Percentiles rank a stretch among this genome's conserved stretches.
Conservation (phyloP, 2,888 invertebrate genomes). For the Hirtodrosophila alboralis region DNA sequence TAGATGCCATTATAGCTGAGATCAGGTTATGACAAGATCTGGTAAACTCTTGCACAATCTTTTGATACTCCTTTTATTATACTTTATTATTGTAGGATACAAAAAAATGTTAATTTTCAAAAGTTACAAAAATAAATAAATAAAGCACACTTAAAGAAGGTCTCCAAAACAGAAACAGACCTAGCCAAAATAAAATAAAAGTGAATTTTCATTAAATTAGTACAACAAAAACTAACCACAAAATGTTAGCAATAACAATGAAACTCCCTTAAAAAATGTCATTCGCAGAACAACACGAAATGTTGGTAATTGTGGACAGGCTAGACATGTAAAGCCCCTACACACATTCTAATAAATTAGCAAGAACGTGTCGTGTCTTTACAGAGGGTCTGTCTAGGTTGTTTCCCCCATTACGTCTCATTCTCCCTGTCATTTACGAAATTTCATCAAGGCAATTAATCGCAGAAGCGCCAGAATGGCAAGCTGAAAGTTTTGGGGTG, state of each 20-base stretch:
- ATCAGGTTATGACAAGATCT: no score
- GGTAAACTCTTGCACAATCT: not conserved
- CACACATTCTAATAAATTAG: slow-evolving; percentile 63
- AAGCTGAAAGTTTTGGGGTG: slow-evolving; percentile 27
- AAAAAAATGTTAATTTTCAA: slow-evolving; percentile 8
- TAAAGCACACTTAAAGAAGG: slow-evolving; percentile 14
- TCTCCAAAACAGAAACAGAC: not conserved
- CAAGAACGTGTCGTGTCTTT: slow-evolving; percentile 1
- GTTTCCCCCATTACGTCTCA: not conserved
- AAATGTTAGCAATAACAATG: slow-evolving; percentile 39
- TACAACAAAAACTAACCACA: slow-evolving; percentile 60
- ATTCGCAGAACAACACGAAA: slow-evolving; percentile 21
- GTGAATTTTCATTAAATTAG: slow-evolving; percentile 68
- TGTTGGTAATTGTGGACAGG: slow-evolving; percentile 33
- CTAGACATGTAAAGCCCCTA: slow-evolving; percentile 51
- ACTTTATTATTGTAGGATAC: not conserved
- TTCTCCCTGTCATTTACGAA: slow-evolving; percentile 38
- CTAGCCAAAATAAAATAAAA: slow-evolving; percentile 6
- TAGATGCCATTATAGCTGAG: no score
- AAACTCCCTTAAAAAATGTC: slow-evolving; percentile 19
- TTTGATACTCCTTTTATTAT: not conserved
- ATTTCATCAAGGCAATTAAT: slow-evolving; percentile 78
- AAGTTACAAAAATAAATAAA: slow-evolving; percentile 35
- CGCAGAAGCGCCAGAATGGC: slow-evolving; percentile 48
- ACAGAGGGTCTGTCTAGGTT: not conserved